Conservation (phyloP, 2,888 invertebrate genomes). For the Kuschelorhynchus macadamiae region DNA sequence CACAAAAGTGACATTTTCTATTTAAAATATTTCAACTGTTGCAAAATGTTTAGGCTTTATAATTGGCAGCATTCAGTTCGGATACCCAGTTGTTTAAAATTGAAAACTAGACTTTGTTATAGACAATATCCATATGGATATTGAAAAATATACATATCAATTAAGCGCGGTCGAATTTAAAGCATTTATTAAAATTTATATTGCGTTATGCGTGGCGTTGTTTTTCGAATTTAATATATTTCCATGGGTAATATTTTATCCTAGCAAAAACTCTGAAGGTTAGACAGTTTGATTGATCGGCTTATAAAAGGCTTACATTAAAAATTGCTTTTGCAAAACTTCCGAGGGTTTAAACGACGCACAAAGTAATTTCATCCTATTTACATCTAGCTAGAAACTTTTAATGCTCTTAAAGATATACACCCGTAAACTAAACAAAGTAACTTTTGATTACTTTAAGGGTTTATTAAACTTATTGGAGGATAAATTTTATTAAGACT, state of each 20-base stretch:
- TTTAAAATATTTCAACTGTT: too few species aligned
- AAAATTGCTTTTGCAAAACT: conserved; percentile 34
- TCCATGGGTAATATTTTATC: conserved; percentile 41
- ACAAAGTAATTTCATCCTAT: conserved; percentile 29
- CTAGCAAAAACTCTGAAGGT: conserved; percentile 36
- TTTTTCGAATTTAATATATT: conserved; percentile 41
- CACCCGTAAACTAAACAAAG: conserved; percentile 9
- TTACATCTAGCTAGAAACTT: conserved; percentile 5
- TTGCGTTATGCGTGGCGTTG: conserved; percentile 22
- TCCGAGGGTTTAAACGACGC: conserved; percentile 25
- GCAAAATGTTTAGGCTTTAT: too few species aligned
- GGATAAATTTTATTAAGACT: not conserved
- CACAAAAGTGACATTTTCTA: too few species aligned
- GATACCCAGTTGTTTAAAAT: conserved; percentile 1
- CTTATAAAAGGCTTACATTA: conserved; percentile 43
- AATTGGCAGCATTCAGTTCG: too few species aligned
- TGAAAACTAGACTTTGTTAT: conserved; percentile 12
- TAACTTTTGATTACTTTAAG: conserved; percentile 15
- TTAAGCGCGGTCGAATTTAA: conserved; percentile 21
- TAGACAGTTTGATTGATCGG: conserved; percentile 44
- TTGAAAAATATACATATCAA: conserved; percentile 26
- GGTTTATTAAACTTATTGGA: conserved; percentile 11
- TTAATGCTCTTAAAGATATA: conserved; percentile 15
- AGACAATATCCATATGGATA: conserved; percentile 19
- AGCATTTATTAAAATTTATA: conserved; percentile 35